phyloP scores from a whole-genome alignment of 2,888 invertebrate species.

The Gastracanthus pulcherrimus region DNA sequence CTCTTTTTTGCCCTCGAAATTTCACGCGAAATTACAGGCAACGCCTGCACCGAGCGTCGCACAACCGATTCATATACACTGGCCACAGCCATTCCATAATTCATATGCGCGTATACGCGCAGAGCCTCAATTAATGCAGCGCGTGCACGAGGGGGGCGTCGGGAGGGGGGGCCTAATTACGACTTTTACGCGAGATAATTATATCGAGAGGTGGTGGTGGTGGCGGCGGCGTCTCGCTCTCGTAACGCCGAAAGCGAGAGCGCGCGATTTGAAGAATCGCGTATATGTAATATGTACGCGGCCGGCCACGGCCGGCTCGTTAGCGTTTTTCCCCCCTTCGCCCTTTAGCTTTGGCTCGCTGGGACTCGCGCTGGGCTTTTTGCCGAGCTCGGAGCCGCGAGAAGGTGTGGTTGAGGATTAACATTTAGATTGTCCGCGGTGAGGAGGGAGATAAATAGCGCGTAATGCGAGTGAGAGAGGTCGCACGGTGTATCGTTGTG shows the following conservation, averaged over 20 bases:
- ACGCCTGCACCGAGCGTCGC: too few relatives aligned
- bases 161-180: conserved; percentile 74
- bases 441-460: conserved; percentile 4
- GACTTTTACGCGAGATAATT: conserved; percentile 74
- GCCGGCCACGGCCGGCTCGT: conserved; percentile 64
- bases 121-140: too few relatives aligned
- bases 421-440: conserved; percentile 74
- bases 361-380: conserved; percentile 14
- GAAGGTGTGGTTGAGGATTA: conserved; percentile 76
- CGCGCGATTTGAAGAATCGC: conserved; percentile 26
- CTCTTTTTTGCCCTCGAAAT: too few relatives aligned
- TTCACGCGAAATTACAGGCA: conserved; percentile 68
- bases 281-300: too few relatives aligned
- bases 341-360: not conserved
- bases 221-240: too few relatives aligned
- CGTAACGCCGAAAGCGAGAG: conserved; percentile 8
- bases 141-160: conserved; percentile 59
- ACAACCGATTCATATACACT: too few relatives aligned
- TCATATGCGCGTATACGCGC: too few relatives aligned
- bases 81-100: too few relatives aligned
- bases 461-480: not conserved
- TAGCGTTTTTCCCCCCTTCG: conserved; percentile 65
- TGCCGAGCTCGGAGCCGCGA: not conserved
- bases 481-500: not conserved
- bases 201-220: too few relatives aligned